Percentiles rank a stretch among this genome's conserved stretches.
Conservation (phyloP, 2,888 invertebrate species). For the Agonopterix alstromeriana region DNA sequence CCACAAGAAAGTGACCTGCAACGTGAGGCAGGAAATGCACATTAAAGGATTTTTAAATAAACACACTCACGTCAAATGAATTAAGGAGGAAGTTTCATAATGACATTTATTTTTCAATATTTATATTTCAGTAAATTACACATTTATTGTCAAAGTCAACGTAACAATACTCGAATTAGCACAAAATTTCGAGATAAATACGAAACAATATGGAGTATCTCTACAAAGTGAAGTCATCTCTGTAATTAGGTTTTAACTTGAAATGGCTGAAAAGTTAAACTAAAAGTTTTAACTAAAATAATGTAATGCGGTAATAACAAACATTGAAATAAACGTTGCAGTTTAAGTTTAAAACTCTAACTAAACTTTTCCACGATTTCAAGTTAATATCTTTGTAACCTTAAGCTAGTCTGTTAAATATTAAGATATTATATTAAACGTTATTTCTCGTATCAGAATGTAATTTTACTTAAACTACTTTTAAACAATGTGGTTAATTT, state of each 20-base stretch:
- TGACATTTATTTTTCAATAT: conserved; percentile 58
- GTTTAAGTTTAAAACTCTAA: too few relatives aligned
- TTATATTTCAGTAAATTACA: conserved; percentile 58
- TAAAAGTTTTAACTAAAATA: too few relatives aligned
- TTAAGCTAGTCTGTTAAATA: conserved; percentile 28
- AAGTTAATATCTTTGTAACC: background rate
- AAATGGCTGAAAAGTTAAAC: conserved; percentile 11
- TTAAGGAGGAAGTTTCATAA: conserved; percentile 24
- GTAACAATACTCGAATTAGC: conserved; percentile 46
- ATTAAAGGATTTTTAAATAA: background rate
- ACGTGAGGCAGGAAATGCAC: too few relatives aligned
- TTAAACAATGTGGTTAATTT: too few relatives aligned
- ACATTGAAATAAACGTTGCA: too few relatives aligned
- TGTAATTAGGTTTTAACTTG: conserved; percentile 13
- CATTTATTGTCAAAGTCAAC: conserved; percentile 77
- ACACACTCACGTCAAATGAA: background rate
- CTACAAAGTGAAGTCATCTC: conserved; percentile 23
- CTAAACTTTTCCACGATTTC: too few relatives aligned
- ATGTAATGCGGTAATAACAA: too few relatives aligned
- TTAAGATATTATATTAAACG: conserved; percentile 9
- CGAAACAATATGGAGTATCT: conserved; percentile 27
- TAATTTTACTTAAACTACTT: background rate
- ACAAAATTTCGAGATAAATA: conserved; percentile 41
- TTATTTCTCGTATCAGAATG: background rate
- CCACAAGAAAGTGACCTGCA: too few relatives aligned